phyloP scores from a whole-genome alignment of 2,888 invertebrate species.

The Brachyopa scutellaris region DNA sequence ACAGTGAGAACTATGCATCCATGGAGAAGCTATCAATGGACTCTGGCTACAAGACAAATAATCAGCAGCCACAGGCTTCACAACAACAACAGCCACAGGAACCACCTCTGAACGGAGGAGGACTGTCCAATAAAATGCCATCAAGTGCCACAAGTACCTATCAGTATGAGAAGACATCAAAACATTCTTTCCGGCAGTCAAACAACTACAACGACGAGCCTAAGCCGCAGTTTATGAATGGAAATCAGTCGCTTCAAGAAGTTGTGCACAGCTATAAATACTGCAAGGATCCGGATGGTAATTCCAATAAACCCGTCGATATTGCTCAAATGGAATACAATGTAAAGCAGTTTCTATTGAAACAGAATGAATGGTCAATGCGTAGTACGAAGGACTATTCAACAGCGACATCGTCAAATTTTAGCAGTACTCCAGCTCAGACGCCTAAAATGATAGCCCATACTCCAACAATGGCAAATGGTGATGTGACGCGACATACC shows the following conservation, averaged over 20 bases:
- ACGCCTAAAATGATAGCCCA: slow-evolving; percentile 27
- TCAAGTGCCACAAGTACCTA: slow-evolving; percentile 55
- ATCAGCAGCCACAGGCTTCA: slow-evolving; percentile 75
- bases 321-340: slow-evolving; percentile 90
- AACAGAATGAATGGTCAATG: slow-evolving; percentile 83
- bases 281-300: slow-evolving; percentile 79
- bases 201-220: slow-evolving; percentile 27
- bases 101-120: slow-evolving; percentile 17
- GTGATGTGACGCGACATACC: slow-evolving; percentile 47
- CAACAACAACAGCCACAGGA: slow-evolving; percentile 37
- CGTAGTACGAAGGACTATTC: slow-evolving; percentile 73
- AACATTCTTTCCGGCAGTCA: slow-evolving; percentile 30
- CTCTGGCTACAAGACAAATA: slow-evolving; percentile 80
- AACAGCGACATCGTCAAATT: slow-evolving; percentile 58
- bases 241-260: slow-evolving; percentile 75
- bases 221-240: slow-evolving; percentile 35
- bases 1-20: slow-evolving; percentile 75
- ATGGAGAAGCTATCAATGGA: slow-evolving; percentile 80
- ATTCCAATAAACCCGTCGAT: slow-evolving; percentile 82
- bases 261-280: slow-evolving; percentile 80
- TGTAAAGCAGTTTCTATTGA: slow-evolving; percentile 88
- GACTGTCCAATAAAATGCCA: slow-evolving; percentile 54
- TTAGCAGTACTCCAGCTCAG: slow-evolving; percentile 59
- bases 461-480: slow-evolving; percentile 37
- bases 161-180: slow-evolving; percentile 48